Base-by-base conservation (phyloP, 2,113 vertebrate genomes). In the Ceyx melanurus region DNA sequence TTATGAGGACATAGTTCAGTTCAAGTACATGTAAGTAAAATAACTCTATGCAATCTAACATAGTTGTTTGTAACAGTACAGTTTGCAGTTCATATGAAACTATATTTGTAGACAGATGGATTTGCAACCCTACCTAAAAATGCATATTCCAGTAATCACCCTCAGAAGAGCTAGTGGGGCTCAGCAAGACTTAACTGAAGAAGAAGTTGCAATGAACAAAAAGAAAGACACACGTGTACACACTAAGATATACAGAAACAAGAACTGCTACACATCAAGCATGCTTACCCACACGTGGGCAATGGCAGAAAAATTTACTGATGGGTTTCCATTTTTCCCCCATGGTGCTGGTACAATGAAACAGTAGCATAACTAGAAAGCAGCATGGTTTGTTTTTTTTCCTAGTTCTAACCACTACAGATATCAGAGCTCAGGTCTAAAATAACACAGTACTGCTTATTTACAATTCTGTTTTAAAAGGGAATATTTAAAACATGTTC, bases 11-110 rank as follows among this genome's bases (percentile, higher is more conserved):
- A 98, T 93, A 96, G 67, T 95, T 95, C 93, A 95, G 91, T 96
- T 97, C 96, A 98, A 97, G 91, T 98, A 98, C 97, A 98, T 96
- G 92, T 97, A 97, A 97, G 89, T 96, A 97, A 98, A 98, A 97
- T 97, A 97, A 97, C 95, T 97, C 94, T 98, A 98, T 95, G 96
- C 95, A 97, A 93, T 96, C 94, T 94, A 97, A 98, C 96, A 97
- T 91, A 95, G 90, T 96, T 95, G 93, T 97, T 96, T 94, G 94
- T 96, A 97, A 97, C 95, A 96, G 75, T 95, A 96, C 86, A 96
- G 95, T 96, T 96, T 91, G 95, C 95, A 94, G 94, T 95, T 96
- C 83, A 87, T 97, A 97, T 76, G 95, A 96, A 97, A 98, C 94
- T 94, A 89, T 97, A 97, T 95, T 96, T 93, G 93, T 97, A 98